Evolutionary conservation across 2,113 vertebrate species (phyloP).

Genomic region (Megaceryle maxima): DNA sequence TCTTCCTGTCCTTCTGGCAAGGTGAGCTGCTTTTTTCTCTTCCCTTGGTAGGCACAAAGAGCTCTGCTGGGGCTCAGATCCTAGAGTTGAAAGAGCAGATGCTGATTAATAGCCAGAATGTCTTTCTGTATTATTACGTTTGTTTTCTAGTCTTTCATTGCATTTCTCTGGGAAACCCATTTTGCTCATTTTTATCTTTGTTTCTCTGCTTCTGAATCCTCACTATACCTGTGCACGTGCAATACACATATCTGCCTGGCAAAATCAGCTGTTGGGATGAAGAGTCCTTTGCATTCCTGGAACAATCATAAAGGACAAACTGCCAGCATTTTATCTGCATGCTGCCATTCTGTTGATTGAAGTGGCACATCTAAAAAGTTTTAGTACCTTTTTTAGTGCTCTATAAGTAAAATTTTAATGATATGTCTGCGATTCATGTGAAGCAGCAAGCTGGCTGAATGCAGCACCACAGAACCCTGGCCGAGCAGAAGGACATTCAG

Average conservation of each 20-base stretch:
- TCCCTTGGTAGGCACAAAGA: background rate
- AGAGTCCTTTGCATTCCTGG: background rate
- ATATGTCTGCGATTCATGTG: background rate
- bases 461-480: background rate
- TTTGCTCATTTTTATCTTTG: background rate
- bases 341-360: background rate
- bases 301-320: background rate
- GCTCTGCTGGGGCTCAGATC: background rate
- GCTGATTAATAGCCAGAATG: background rate
- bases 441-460: background rate
- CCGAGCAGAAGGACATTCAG: background rate
- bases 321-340: background rate
- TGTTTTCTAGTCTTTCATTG: background rate
- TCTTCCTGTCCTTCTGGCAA: constrained; percentile 97
- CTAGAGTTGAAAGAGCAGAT: background rate
- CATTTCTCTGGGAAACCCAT: background rate
- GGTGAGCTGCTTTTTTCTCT: constrained; percentile 72
- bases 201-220: background rate
- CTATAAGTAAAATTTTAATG: background rate
- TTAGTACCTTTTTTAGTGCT: background rate
- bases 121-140: background rate
- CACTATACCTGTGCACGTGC: background rate
- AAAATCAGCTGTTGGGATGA: background rate
- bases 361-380: background rate
- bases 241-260: background rate